Conservation (phyloP, 1,140 invertebrate species). For the Drosophila asahinai region DNA sequence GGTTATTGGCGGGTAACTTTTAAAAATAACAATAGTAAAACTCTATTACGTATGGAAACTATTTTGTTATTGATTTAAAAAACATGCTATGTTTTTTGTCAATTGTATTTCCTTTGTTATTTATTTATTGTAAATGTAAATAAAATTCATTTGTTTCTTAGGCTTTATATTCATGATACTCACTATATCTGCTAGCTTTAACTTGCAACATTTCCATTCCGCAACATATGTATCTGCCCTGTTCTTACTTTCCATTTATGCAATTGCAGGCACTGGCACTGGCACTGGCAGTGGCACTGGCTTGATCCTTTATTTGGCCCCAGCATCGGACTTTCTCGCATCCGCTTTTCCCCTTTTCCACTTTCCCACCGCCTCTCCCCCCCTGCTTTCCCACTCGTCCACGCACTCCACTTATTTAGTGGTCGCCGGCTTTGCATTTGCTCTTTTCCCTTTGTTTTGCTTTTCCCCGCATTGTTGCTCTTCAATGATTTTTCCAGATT, state of each 20-base stretch:
- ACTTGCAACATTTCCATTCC: background rate
- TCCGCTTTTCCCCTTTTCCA: background rate
- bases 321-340: conserved; percentile 13
- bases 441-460: conserved; percentile 21
- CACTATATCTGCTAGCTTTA: too few species aligned
- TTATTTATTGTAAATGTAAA: background rate
- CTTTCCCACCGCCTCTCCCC: background rate
- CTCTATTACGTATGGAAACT: too few species aligned
- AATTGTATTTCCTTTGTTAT: background rate
- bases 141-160: too few species aligned
- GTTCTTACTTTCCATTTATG: background rate
- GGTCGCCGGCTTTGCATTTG: conserved; percentile 43
- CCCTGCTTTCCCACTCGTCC: conserved; percentile 3
- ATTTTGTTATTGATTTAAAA: too few species aligned
- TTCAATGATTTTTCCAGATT: conserved; percentile 52
- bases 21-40: too few species aligned
- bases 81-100: too few species aligned
- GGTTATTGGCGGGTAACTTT: too few species aligned
- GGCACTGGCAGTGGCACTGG: background rate
- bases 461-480: conserved; percentile 31
- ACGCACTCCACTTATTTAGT: conserved; percentile 54
- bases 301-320: conserved; percentile 58
- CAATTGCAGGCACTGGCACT: background rate
- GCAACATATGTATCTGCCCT: background rate
- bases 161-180: too few species aligned